phyloP scores from a whole-genome alignment of 1,140 invertebrate genomes.

The Dreissena polymorpha region DNA sequence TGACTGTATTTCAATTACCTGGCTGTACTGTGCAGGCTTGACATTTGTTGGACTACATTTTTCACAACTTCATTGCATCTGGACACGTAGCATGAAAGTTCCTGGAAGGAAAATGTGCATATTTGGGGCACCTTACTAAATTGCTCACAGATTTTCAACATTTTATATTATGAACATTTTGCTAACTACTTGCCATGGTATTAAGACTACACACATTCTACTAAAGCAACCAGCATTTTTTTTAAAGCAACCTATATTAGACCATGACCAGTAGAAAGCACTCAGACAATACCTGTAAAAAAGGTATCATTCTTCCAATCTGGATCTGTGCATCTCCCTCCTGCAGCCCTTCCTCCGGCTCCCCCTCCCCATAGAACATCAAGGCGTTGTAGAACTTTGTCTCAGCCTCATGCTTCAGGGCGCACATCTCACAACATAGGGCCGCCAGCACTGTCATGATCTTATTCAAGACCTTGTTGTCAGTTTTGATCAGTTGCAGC shows the following conservation, averaged over 20 bases:
- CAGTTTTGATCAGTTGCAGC: conserved; percentile 87
- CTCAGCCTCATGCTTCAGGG: conserved; percentile 86
- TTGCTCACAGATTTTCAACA: too few species aligned
- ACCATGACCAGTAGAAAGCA: too few species aligned
- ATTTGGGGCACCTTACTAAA: not conserved
- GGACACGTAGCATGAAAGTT: conserved; percentile 84
- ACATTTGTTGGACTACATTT: conserved; percentile 86
- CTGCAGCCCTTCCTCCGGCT: conserved; percentile 73
- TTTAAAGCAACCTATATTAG: too few species aligned
- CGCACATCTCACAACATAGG: conserved; percentile 88
- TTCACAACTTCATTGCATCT: conserved; percentile 85
- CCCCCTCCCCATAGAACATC: conserved; percentile 85
- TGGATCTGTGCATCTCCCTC: conserved; percentile 81
- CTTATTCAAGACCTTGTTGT: conserved; percentile 91
- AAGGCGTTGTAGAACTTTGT: conserved; percentile 84
- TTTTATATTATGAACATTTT: too few species aligned
- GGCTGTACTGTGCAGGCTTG: conserved; percentile 73
- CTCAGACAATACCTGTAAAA: conserved; percentile 81
- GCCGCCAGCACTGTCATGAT: conserved; percentile 90
- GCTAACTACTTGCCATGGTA: too few species aligned
- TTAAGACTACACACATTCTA: too few species aligned
- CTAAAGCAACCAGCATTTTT: too few species aligned
- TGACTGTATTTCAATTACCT: conserved; percentile 53
- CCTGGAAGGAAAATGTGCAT: conserved; percentile 70
- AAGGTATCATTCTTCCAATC: conserved; percentile 81